Evolutionary conservation across 2,113 vertebrate genomes (phyloP).

Genomic region (Paradisaea rubra): DNA sequence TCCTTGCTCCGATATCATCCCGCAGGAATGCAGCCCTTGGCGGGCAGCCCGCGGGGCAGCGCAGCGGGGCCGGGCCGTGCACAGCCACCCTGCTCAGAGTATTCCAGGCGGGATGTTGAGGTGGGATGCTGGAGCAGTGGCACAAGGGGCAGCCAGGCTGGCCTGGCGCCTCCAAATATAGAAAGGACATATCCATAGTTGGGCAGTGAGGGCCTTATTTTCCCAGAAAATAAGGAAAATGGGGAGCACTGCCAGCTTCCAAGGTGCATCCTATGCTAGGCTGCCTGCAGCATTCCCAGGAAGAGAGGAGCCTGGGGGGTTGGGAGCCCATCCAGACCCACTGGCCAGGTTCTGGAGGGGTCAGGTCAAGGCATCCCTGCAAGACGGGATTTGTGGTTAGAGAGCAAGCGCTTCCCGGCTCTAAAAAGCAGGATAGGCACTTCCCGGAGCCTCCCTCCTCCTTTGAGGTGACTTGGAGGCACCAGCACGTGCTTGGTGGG

Average conservation of each 20-base stretch:
- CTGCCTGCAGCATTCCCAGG: background rate
- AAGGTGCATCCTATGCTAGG: background rate
- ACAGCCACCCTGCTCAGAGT: background rate
- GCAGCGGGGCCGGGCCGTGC: accelerated
- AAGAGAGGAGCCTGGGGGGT: no score
- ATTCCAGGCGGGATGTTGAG: background rate
- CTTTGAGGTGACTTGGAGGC: accelerated
- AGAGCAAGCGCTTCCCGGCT: background rate
- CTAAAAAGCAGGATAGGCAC: background rate
- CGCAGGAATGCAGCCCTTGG: slow-evolving; percentile 63
- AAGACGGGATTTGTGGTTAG: background rate
- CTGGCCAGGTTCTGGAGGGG: background rate
- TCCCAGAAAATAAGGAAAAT: background rate
- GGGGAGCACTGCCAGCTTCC: accelerated
- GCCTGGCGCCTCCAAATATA: accelerated
- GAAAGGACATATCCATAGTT: background rate
- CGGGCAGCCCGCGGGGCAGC: background rate
- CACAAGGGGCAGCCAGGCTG: accelerated
- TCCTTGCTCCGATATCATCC: slow-evolving; percentile 58
- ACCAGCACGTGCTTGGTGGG: accelerated
- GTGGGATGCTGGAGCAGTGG: background rate
- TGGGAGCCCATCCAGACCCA: background rate
- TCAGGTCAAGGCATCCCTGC: background rate
- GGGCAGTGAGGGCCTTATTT: background rate
- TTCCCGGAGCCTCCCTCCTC: background rate